Conservation (phyloP, 2,113 vertebrate genomes). For the Morone saxatilis region DNA sequence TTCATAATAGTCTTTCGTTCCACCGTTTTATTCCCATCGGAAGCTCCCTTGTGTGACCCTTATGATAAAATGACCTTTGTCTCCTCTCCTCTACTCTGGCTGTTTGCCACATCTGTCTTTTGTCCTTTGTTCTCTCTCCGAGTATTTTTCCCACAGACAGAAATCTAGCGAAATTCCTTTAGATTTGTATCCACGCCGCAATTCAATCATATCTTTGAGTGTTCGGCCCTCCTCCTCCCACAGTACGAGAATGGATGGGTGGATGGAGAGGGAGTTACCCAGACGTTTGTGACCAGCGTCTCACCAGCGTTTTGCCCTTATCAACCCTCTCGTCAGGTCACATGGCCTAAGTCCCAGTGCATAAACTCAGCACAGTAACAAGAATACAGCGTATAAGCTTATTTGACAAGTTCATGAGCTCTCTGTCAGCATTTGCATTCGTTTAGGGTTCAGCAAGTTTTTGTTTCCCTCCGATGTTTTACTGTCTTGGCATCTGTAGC, state of each 20-base stretch:
- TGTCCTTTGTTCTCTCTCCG: conserved; percentile 67
- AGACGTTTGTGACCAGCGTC: conserved; percentile 32
- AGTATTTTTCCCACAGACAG: conserved; percentile 61
- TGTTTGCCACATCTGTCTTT: conserved; percentile 74
- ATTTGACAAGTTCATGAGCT: conserved; percentile 37
- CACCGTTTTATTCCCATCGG: conserved; percentile 52
- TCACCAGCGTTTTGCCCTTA: conserved; percentile 39
- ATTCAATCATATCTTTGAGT: conserved; percentile 57
- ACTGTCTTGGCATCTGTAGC: conserved; percentile 45
- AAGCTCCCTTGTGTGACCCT: conserved; percentile 64
- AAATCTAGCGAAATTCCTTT: conserved; percentile 67
- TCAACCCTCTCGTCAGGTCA: conserved; percentile 37
- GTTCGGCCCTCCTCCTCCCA: conserved; percentile 26
- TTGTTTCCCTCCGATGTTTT: conserved; percentile 50
- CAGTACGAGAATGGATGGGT: conserved; percentile 26
- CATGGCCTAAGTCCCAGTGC: conserved; percentile 2
- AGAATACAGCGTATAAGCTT: conserved; percentile 4
- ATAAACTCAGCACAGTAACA: not conserved
- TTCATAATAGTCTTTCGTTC: conserved; percentile 72
- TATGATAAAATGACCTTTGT: conserved; percentile 63
- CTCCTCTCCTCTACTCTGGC: conserved; percentile 46
- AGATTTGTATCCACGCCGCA: conserved; percentile 61
- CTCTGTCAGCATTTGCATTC: conserved; percentile 51
- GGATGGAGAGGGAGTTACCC: conserved; percentile 45
- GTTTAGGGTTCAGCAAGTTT: conserved; percentile 41